These are phyloP conservation scores for Gracilinanus agilis DNA, from an alignment of 2,113 vertebrate species.

Conservation along the genomic window DNA sequence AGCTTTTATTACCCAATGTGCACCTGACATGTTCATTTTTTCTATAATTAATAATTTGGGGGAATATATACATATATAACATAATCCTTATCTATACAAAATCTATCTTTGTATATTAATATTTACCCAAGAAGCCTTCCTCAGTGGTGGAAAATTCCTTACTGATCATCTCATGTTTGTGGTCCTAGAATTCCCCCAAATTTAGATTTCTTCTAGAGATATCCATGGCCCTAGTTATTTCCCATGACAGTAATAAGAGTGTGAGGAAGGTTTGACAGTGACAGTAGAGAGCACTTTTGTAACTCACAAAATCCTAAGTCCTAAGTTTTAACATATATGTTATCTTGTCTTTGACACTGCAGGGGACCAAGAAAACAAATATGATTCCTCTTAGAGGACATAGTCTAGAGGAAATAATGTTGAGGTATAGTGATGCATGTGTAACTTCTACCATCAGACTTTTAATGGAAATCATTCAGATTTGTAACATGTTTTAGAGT, in stretches of 20 bases:
- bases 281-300: neutral
- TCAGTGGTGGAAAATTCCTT: neutral
- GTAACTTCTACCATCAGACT: neutral
- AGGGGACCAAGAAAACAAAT: neutral
- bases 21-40: neutral
- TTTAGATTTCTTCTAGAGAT: neutral
- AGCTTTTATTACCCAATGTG: slow-evolving; percentile 9
- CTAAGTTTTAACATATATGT: neutral
- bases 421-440: neutral
- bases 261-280: neutral
- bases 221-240: neutral
- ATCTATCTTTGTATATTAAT: neutral
- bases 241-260: neutral
- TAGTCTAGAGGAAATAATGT: neutral
- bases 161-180: neutral
- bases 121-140: neutral
- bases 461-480: neutral
- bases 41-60: neutral
- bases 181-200: neutral
- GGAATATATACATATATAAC: neutral
- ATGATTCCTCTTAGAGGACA: neutral
- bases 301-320: neutral
- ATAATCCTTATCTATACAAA: neutral
- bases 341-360: neutral
- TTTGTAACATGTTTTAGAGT: neutral